Percentiles rank a stretch among this genome's conserved stretches.
Evolutionary conservation across 2,113 vertebrate species (phyloP).

Genomic region (Lathamus discolor): DNA sequence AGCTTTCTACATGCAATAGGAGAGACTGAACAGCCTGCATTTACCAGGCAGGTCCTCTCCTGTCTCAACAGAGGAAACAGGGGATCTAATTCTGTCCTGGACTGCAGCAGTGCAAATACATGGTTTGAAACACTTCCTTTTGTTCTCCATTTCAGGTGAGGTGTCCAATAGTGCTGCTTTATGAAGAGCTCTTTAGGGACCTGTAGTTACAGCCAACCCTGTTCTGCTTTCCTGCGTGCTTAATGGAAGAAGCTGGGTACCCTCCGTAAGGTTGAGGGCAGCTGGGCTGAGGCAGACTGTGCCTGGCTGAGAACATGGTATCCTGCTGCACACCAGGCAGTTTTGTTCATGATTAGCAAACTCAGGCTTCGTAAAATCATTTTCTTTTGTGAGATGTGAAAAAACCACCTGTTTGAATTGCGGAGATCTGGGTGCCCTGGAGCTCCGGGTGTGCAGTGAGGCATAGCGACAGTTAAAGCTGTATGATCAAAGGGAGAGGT

Average conservation of each 20-base stretch:
- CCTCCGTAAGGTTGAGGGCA: rapidly evolving
- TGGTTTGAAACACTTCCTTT: not conserved
- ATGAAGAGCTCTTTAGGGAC: not conserved
- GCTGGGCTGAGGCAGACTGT: not conserved
- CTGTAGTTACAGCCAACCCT: not conserved
- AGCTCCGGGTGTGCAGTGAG: not conserved
- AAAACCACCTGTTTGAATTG: not conserved
- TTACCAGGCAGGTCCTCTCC: not conserved
- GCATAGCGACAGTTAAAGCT: not conserved
- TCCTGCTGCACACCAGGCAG: not conserved
- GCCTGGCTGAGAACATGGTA: rapidly evolving
- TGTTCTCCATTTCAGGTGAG: not conserved
- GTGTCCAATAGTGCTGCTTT: not conserved
- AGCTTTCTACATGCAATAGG: not conserved
- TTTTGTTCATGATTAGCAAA: not conserved
- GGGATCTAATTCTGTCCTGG: not conserved
- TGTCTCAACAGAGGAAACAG: not conserved
- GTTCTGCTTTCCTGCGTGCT: rapidly evolving
- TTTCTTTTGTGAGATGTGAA: not conserved
- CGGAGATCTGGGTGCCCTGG: not conserved
- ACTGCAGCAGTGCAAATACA: not conserved
- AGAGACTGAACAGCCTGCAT: not conserved
- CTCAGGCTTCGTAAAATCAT: not conserved
- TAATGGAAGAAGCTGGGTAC: not conserved
- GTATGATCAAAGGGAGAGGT: not conserved